phyloP scores from a whole-genome alignment of 2,797 vertebrate species.

The Anas flavirostris region DNA sequence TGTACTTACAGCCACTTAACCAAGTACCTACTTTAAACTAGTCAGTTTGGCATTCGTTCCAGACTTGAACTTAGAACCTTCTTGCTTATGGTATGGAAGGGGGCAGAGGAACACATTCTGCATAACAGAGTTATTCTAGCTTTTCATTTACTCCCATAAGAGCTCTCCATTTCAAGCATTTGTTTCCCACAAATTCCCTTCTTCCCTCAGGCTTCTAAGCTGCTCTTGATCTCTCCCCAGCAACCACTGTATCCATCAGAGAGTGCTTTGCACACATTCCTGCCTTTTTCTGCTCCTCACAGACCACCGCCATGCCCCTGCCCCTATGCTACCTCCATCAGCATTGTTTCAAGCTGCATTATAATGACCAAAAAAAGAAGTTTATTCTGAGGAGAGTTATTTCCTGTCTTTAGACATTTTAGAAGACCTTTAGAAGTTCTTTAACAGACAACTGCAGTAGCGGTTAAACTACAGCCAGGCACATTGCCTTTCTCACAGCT shows the following conservation, averaged over 20 bases:
- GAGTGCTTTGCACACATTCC: rapidly evolving
- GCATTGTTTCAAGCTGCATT: background rate
- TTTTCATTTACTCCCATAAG: background rate
- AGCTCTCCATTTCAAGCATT: background rate
- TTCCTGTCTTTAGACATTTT: background rate
- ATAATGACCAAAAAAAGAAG: background rate
- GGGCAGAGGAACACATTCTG: background rate
- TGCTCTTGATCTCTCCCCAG: background rate
- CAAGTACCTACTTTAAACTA: background rate
- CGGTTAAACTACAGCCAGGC: background rate
- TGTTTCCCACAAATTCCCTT: background rate
- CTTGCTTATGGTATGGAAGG: rapidly evolving
- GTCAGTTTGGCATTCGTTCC: background rate
- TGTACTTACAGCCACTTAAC: background rate
- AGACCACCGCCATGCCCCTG: background rate
- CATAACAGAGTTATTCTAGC: rapidly evolving
- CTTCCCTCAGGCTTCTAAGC: background rate
- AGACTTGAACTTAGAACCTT: background rate
- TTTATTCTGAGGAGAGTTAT: background rate
- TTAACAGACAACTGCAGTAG: rapidly evolving
- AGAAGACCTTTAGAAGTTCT: background rate
- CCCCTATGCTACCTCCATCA: background rate
- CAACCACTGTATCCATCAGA: background rate
- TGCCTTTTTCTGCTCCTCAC: rapidly evolving
- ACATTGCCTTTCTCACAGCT: background rate